Conservation (phyloP, 37 sponge, comb jelly and placozoan genomes). For the Amphimedon queenslandica region DNA sequence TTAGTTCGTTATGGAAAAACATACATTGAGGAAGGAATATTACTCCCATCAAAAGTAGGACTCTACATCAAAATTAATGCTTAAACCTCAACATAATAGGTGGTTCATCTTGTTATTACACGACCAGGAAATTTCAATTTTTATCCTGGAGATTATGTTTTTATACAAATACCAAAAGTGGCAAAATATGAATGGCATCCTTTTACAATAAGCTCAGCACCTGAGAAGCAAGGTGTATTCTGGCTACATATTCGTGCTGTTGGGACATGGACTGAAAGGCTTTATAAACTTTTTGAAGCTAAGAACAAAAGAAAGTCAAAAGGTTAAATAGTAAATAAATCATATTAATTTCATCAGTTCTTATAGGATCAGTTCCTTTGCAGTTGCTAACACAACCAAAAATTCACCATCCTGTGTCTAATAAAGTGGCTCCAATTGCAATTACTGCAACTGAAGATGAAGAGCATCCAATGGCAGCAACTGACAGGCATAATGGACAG, state of each 20-base stretch:
- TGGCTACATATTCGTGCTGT: conserved; percentile 82
- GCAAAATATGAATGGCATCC: conserved; percentile 92
- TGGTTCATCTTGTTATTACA: conserved; percentile 64
- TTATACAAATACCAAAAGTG: conserved; percentile 73
- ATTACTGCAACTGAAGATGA: no score
- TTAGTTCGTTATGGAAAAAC: conserved; percentile 64
- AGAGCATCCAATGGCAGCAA: no score
- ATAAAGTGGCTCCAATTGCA: no score
- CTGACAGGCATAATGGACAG: no score
- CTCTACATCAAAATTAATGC: neutral
- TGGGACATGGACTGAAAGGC: conserved; percentile 87
- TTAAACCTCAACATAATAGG: conserved; percentile 21
- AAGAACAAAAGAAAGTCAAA: conserved; percentile 18
- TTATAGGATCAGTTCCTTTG: no score
- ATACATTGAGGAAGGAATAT: conserved; percentile 58
- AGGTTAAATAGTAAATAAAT: no score
- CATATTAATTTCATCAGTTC: no score
- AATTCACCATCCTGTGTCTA: no score
- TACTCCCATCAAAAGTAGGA: conserved; percentile 76
- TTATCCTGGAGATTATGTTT: conserved; percentile 85
- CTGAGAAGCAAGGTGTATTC: conserved; percentile 68
- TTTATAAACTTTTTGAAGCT: conserved; percentile 68
- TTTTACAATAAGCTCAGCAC: conserved; percentile 81
- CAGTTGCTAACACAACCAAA: no score
- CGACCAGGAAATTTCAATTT: conserved; percentile 64